Percentiles rank a stretch among this genome's conserved stretches.
These are phyloP conservation scores for Sebastes fasciatus DNA, from an alignment of 2,113 vertebrate species.

Conservation along the genomic window DNA sequence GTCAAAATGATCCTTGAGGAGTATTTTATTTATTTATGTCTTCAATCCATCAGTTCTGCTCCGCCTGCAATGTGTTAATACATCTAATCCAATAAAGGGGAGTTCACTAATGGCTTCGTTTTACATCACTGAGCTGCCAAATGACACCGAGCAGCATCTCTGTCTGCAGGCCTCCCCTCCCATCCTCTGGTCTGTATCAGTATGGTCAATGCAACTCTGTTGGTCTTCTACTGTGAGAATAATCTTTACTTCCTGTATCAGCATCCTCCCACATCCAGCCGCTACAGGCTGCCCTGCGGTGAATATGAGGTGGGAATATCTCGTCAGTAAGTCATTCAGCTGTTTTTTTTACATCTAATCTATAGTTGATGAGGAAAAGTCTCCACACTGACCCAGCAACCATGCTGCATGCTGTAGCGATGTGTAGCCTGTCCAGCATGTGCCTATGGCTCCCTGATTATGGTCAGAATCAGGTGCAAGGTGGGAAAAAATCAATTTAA, in stretches of 20 bases:
- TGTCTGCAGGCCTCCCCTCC: conserved; percentile 32
- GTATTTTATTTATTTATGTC: conserved; percentile 15
- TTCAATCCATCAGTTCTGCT: conserved; percentile 36
- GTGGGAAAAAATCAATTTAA: too few species aligned
- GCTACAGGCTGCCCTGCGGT: not conserved
- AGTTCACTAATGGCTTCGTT: conserved; percentile 46
- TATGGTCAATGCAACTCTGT: conserved; percentile 1
- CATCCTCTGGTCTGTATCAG: conserved; percentile 40
- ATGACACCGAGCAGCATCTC: conserved; percentile 37
- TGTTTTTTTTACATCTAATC: not conserved
- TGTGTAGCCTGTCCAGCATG: not conserved
- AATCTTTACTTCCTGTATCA: conserved; percentile 23
- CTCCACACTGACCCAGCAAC: not conserved
- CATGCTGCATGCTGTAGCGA: not conserved
- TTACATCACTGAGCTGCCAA: conserved; percentile 50
- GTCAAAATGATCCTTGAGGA: not conserved
- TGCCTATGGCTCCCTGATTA: not conserved
- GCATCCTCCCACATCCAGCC: conserved; percentile 2
- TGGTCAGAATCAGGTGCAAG: not conserved
- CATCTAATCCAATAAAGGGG: conserved; percentile 17
- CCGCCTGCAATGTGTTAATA: conserved; percentile 33
- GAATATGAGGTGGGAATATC: conserved; percentile 17
- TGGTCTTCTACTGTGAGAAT: conserved; percentile 8
- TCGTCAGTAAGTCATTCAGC: not conserved
- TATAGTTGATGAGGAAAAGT: conserved; percentile 15